Evolutionary conservation across 1,140 invertebrate species (phyloP).

Genomic region (Lasioglossum albipes): DNA sequence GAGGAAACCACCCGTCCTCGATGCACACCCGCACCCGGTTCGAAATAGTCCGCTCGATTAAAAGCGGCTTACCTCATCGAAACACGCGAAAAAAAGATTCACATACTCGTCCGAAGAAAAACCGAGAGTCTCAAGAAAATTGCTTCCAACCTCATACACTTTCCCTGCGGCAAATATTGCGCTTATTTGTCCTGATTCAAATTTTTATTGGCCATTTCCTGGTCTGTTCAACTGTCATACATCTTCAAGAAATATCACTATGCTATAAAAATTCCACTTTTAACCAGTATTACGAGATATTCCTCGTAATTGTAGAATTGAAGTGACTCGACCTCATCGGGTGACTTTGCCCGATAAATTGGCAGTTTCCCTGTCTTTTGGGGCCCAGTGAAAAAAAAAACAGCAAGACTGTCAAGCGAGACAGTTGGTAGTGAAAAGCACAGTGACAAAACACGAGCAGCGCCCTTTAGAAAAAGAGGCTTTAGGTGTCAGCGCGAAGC

Average conservation of each 20-base stretch:
- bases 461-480: slow-evolving; percentile 50
- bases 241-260: no score
- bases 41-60: slow-evolving; percentile 34
- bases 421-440: slow-evolving; percentile 50
- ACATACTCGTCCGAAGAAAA: background rate
- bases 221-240: no score
- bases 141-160: no score
- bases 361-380: background rate
- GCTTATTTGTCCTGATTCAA: no score
- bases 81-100: background rate
- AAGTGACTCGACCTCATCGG: no score
- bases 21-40: background rate
- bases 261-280: no score
- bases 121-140: background rate
- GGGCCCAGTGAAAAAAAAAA: background rate
- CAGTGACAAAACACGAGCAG: slow-evolving; percentile 54
- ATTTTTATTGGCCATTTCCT: no score
- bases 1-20: background rate
- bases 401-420: background rate
- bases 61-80: background rate
- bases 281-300: no score
- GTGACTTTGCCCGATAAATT: no score
- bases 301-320: no score
- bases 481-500: slow-evolving; percentile 57
- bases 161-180: no score